Evolutionary conservation across 1,140 invertebrate species (phyloP).

Genomic region (Hylaeus anthracinus): DNA sequence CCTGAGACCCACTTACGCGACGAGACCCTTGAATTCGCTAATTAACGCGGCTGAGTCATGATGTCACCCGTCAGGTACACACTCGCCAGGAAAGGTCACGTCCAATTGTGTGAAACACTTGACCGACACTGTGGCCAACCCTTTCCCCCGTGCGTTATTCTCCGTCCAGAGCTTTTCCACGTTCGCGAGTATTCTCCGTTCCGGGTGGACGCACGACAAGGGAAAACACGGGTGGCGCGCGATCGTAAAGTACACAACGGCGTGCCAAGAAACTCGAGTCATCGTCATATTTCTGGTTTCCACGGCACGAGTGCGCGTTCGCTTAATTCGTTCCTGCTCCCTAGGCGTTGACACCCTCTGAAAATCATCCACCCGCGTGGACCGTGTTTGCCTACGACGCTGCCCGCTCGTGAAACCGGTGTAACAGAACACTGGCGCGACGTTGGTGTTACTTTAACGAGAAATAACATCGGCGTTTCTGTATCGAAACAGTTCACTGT

Average conservation of each 20-base stretch:
- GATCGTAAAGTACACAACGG: constrained; percentile 27
- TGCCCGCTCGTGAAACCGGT: neutral
- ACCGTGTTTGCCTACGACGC: neutral
- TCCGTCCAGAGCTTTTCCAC: constrained; percentile 9
- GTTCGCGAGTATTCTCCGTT: constrained; percentile 26
- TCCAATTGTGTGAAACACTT: constrained; percentile 40
- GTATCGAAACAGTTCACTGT: no score
- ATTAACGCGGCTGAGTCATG: constrained; percentile 58
- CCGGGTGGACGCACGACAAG: neutral
- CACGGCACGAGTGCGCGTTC: neutral
- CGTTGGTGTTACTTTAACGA: neutral
- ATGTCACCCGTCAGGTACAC: constrained; percentile 47
- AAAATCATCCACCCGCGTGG: neutral
- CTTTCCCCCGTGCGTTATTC: constrained; percentile 27
- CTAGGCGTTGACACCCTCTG: neutral
- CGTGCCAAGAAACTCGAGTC: constrained; percentile 19
- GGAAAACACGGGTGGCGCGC: neutral
- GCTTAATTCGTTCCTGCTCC: constrained; percentile 40
- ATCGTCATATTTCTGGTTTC: constrained; percentile 8
- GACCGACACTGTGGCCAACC: constrained; percentile 12
- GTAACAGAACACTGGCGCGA: neutral
- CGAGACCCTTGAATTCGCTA: constrained; percentile 54
- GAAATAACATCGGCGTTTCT: neutral
- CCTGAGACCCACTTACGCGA: constrained; percentile 43
- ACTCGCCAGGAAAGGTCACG: constrained; percentile 37